Conservation (phyloP, 2,113 vertebrate genomes). For the Donacobius atricapilla region DNA sequence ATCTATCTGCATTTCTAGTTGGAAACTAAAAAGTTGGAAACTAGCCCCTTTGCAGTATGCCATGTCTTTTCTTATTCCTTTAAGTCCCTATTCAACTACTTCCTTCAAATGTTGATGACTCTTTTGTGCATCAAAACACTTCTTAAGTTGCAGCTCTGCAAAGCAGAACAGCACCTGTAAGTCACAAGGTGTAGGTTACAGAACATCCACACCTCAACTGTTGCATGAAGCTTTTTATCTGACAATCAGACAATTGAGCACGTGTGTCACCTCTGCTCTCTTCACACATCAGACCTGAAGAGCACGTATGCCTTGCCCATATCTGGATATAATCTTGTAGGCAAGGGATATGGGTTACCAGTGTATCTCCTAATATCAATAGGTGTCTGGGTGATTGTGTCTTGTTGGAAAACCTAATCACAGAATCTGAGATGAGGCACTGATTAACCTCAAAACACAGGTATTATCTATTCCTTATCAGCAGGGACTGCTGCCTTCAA, state of each 20-base stretch:
- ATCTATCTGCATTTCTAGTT: background rate
- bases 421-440: background rate
- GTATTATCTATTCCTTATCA: background rate
- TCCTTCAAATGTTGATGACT: background rate
- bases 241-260: background rate
- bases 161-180: background rate
- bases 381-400: background rate
- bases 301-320: fast-evolving
- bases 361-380: background rate
- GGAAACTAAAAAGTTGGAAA: too few species aligned
- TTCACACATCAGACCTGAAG: background rate
- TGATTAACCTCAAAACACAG: background rate
- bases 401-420: background rate
- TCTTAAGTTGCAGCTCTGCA: background rate
- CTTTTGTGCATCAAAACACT: background rate
- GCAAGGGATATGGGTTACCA: background rate
- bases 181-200: background rate
- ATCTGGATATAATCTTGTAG: background rate
- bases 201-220: background rate
- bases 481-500: background rate
- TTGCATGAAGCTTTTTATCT: background rate
- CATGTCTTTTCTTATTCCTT: background rate
- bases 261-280: fast-evolving
- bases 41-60: background rate
- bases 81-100: background rate